phyloP scores from a whole-genome alignment of 2,797 vertebrate species.

The Poeciliopsis infans region DNA sequence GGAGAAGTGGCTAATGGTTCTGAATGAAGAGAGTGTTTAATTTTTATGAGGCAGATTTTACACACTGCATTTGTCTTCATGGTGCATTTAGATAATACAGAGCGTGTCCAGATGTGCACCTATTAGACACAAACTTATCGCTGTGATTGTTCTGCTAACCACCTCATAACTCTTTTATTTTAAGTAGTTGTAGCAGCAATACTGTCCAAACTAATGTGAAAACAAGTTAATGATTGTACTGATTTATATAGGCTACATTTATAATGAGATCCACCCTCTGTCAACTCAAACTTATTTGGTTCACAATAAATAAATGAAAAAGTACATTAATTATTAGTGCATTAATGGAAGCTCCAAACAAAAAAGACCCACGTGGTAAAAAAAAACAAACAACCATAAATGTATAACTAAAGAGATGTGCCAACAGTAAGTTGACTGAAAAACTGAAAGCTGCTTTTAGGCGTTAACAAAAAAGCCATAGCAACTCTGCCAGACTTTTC shows the following conservation, averaged over 20 bases:
- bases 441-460: not conserved
- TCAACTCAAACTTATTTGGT: not conserved
- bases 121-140: not conserved
- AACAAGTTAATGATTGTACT: not conserved
- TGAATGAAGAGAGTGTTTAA: not conserved
- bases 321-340: not conserved
- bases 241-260: not conserved
- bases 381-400: not conserved
- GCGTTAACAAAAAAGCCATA: not conserved
- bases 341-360: not conserved
- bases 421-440: not conserved
- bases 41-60: constrained; percentile 1
- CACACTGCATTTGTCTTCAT: not conserved
- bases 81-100: not conserved
- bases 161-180: not conserved
- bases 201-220: not conserved
- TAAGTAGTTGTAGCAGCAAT: not conserved
- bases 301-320: not conserved
- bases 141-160: not conserved
- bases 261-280: not conserved
- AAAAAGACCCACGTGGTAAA: not conserved
- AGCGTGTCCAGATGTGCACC: not conserved
- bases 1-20: not conserved
- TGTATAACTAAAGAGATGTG: not conserved
- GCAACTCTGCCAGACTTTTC: not conserved